Evolutionary conservation across 2,888 invertebrate species (phyloP), one percentile per base, ranked within the genome.

Genomic region (Rhagophthalmus giganteus): DNA sequence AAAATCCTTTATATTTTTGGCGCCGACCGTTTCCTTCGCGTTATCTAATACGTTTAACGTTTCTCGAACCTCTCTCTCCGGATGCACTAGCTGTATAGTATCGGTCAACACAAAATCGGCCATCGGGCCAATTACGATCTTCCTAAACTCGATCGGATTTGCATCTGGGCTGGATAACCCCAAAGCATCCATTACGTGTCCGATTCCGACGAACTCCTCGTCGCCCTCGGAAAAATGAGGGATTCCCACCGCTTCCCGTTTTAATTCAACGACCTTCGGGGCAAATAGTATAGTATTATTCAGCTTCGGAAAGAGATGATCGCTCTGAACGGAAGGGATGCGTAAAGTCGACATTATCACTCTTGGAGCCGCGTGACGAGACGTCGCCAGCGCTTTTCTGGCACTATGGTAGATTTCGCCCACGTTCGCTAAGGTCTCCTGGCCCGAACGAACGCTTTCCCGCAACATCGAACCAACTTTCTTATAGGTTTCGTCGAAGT

Each of bases 331-430:
- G 1, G 53, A 60, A 5, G 65, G 58, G 11, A 63, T 62, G 41
- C 61, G 55, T 1, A 61, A 37, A 32, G 61, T 61, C 1, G 68
- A 71, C 5, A 64, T 31, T 6, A 73, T 45, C 2, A 72, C 35
- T 46, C 63, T 61, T 7, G 73, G 73, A 15, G 61, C 58, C 2
- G 65, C 48, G 13, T 66, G 48, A 39, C 62, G 57, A 0, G 65
- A 57, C 2, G 69, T 64, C 6, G 61, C 54, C 13, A 65, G 30
- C 1, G 63, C 59, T 55, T 69, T 71, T 54, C 63, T 66, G 1
- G 71, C 71, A 52, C 71, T 70, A 33, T 69, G 67, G 1, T 71
- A 71, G 10, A 65, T 60, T 40, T 73, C 67, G 8, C 65, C 66
- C 2, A 70, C 61, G 47, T 74, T 74, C 4, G 53, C 46, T 14